phyloP scores from a whole-genome alignment of 2,888 invertebrate genomes.

The Zootermopsis nevadensis region DNA sequence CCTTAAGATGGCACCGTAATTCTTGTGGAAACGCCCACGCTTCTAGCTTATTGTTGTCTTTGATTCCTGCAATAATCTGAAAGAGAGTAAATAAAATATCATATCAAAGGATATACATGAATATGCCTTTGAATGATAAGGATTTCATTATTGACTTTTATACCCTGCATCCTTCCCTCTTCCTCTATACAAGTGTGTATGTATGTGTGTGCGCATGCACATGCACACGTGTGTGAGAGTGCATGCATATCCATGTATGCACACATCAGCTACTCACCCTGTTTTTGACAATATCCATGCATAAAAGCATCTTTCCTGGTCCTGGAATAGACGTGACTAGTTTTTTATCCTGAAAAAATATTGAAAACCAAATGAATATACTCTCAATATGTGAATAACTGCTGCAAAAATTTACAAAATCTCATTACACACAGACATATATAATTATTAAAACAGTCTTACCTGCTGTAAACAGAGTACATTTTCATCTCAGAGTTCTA shows the following conservation, averaged over 20 bases:
- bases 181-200: no score
- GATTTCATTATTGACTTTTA: no score
- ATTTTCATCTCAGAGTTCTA: no score
- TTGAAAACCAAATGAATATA: background rate
- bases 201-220: no score
- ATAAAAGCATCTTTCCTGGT: constrained; percentile 77
- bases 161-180: no score
- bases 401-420: no score
- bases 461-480: no score
- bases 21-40: constrained; percentile 49
- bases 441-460: no score
- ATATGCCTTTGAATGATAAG: background rate
- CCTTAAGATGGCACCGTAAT: constrained; percentile 46
- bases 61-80: constrained; percentile 76
- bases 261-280: constrained; percentile 65
- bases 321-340: constrained; percentile 75
- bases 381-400: no score
- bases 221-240: background rate
- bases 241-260: no score
- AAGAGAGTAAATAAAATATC: constrained; percentile 52
- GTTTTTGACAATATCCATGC: constrained; percentile 74
- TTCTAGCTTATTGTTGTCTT: constrained; percentile 65
- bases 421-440: no score
- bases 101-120: background rate
- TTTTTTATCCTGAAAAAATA: constrained; percentile 57